Conservation (phyloP, 1,140 invertebrate species). For the Reticulitermes speratus region DNA sequence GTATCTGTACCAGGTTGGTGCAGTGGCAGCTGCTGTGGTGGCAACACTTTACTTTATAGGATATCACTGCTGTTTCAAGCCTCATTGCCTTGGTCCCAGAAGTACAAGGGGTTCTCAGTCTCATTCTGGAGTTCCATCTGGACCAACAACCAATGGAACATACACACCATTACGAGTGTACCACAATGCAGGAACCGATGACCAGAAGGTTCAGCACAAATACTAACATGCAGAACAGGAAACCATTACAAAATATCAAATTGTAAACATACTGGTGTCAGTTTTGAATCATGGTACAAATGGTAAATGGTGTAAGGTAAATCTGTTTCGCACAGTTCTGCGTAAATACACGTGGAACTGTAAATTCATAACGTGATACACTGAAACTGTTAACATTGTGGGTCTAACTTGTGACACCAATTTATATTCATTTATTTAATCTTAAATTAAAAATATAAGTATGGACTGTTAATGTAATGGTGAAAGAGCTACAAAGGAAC, state of each 20-base stretch:
- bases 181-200: conserved; percentile 64
- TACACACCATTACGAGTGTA: conserved; percentile 76
- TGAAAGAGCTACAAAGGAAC: too few species aligned
- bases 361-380: too few species aligned
- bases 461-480: too few species aligned
- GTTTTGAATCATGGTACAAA: too few species aligned
- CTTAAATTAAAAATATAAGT: too few species aligned
- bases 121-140: conserved; percentile 43
- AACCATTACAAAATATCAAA: background rate
- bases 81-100: conserved; percentile 61
- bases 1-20: conserved; percentile 58
- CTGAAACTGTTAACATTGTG: too few species aligned
- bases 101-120: conserved; percentile 21
- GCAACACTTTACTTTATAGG: conserved; percentile 64
- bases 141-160: conserved; percentile 66
- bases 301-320: too few species aligned
- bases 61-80: conserved; percentile 70
- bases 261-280: too few species aligned
- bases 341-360: too few species aligned
- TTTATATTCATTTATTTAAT: too few species aligned
- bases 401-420: too few species aligned
- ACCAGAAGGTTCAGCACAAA: conserved; percentile 70
- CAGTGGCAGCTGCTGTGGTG: conserved; percentile 60
- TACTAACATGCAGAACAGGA: conserved; percentile 56
- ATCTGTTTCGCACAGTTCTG: too few species aligned